Evolutionary conservation across 2,888 invertebrate species (phyloP).

Genomic region (Tricholauxania praeusta): DNA sequence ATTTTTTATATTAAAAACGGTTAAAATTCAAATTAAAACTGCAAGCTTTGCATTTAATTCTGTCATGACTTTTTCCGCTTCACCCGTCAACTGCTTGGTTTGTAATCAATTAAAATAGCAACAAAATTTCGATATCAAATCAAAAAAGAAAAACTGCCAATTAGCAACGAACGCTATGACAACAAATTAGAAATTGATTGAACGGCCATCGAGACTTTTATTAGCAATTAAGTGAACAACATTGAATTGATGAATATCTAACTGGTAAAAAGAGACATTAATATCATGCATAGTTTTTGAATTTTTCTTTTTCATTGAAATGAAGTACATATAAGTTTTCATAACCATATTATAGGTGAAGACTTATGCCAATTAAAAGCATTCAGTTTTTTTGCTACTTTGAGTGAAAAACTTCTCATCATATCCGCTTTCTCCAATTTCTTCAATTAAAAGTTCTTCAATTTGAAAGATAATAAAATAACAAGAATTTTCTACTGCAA

Average conservation of each 20-base stretch:
- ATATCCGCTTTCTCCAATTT: conserved; percentile 19
- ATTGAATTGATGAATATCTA: neutral
- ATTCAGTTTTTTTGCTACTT: neutral
- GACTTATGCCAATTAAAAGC: conserved; percentile 28
- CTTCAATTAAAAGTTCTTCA: conserved; percentile 30
- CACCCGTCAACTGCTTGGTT: conserved; percentile 47
- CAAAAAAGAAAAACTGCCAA: conserved; percentile 20
- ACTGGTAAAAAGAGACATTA: no score
- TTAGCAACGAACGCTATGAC: conserved; percentile 37
- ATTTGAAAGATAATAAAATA: neutral
- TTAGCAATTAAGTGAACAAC: conserved; percentile 22
- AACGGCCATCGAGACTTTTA: conserved; percentile 30
- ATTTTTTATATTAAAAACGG: no score
- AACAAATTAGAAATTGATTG: conserved; percentile 48
- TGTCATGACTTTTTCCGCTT: neutral
- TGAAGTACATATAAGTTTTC: no score
- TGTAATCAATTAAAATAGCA: conserved; percentile 46
- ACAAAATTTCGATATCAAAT: conserved; percentile 24
- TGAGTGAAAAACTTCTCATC: conserved; percentile 4
- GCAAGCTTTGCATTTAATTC: no score
- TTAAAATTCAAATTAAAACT: no score
- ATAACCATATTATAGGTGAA: neutral
- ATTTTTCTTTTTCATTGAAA: no score
- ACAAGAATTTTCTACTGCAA: conserved; percentile 13
- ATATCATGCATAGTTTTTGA: no score